phyloP scores from a whole-genome alignment of 2,797 vertebrate genomes.

The Amblyopsis hoosieri region DNA sequence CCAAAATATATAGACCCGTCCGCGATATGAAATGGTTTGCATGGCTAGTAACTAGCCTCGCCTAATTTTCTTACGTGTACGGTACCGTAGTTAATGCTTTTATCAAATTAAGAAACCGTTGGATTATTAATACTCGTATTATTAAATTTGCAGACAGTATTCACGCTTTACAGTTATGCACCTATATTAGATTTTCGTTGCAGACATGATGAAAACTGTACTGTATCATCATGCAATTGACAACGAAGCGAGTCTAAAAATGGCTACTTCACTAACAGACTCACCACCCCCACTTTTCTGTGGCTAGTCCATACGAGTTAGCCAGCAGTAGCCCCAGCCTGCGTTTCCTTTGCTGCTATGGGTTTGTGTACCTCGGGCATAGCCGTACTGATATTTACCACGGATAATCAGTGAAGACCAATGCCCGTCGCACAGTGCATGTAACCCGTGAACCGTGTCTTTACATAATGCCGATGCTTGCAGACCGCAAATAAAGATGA shows the following conservation, averaged over 20 bases:
- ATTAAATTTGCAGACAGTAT: slow-evolving; percentile 18
- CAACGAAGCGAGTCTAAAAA: slow-evolving; percentile 72
- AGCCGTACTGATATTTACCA: slow-evolving; percentile 17
- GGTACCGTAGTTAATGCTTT: slow-evolving; percentile 7
- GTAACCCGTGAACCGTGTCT: slow-evolving; percentile 6
- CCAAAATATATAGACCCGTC: slow-evolving; percentile 17
- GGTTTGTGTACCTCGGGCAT: slow-evolving; percentile 38
- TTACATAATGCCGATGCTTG: slow-evolving; percentile 10
- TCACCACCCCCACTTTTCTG: slow-evolving; percentile 58
- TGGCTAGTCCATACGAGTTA: slow-evolving; percentile 52
- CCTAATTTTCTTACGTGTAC: slow-evolving; percentile 13
- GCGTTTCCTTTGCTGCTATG: slow-evolving; percentile 29
- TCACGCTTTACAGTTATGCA: background rate
- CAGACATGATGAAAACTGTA: slow-evolving; percentile 31
- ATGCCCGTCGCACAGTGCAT: background rate
- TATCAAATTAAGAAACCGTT: background rate
- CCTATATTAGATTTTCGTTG: slow-evolving; percentile 33
- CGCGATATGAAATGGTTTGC: slow-evolving; percentile 21
- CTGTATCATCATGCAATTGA: slow-evolving; percentile 57
- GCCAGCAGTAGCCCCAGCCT: slow-evolving; percentile 37
- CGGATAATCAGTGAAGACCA: background rate
- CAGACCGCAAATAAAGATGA: slow-evolving; percentile 10
- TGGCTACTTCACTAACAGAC: slow-evolving; percentile 68
- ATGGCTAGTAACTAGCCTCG: slow-evolving; percentile 37
- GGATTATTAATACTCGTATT: slow-evolving; percentile 1